Evolutionary conservation across 2,888 invertebrate genomes (phyloP), one percentile per base, ranked within the genome.

Genomic region (Itoplectis maculator): DNA sequence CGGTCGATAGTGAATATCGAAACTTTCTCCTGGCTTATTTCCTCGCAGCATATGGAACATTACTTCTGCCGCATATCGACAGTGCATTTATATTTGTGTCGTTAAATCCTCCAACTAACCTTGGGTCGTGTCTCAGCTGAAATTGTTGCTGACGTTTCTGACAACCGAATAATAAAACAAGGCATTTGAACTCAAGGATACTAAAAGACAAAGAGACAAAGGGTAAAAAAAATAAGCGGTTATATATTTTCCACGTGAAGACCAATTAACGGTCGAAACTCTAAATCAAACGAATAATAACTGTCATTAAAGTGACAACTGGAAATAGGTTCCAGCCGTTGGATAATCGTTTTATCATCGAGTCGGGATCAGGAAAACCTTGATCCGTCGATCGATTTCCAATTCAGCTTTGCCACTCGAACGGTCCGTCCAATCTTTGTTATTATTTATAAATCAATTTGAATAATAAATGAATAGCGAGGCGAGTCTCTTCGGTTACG

Each of bases 1-100:
- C 54, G 37, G 65, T 66, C 72, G 18, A 65, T 65, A 13, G 37
- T 20, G 40, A 51, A 37, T 47, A 42, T 35, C 37, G 42, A 37
- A 42, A 68, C 66, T 73, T 68, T 51, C 73, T 66, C 45, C 47
- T 49, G 9, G 40, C 59, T 40, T 23, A 59, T 79, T 79, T 18
- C 40, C 61, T 29, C 29, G 29, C 40, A 18, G 18, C 11, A 40
- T 20, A 37, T 40, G 18, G 15, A 9, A 9, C 20, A 54, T 42
- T 40, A 9, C 8, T 18, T 15, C 3, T 11, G 20, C 61, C 29
- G 29, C 35, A 29, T 59, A 35, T 59, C 56, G 35, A 35, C 29
- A 13, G 35, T 35, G 56, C 1, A 18, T 18, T 18, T 29, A 18
- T 11, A 40, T 61, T 61, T 40, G 3, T 11, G 18, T 40, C 15